phyloP scores from a whole-genome alignment of 2,888 invertebrate species.

The Hyposoter didymator region DNA sequence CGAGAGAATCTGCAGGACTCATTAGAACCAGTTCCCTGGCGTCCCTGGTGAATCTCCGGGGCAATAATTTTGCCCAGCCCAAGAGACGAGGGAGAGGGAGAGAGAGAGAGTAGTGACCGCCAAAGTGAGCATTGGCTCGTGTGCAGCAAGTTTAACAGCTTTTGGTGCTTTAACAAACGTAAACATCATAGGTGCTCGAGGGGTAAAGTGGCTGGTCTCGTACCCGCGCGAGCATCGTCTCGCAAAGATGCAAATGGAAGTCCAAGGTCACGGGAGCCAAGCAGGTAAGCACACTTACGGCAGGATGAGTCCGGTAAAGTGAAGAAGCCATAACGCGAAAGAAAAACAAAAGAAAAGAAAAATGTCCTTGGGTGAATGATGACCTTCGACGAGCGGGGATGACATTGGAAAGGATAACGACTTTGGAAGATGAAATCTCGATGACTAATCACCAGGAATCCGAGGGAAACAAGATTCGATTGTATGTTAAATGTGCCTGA shows the following conservation, averaged over 20 bases:
- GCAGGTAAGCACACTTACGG: conserved; percentile 14
- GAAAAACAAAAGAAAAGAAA: conserved; percentile 64
- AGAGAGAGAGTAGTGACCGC: not conserved
- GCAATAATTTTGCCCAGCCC: not conserved
- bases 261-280: conserved; percentile 56
- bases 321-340: conserved; percentile 64
- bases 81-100: not conserved
- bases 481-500: conserved; percentile 38
- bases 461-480: conserved; percentile 28
- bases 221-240: not conserved
- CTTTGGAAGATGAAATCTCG: conserved; percentile 21
- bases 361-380: conserved; percentile 66
- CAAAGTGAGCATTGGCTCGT: conserved; percentile 10
- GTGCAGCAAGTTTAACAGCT: conserved; percentile 16
- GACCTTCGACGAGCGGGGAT: conserved; percentile 2
- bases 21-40: not conserved
- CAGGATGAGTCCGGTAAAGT: conserved; percentile 14
- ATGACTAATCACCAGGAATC: conserved; percentile 12
- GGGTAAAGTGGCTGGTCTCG: conserved; percentile 19
- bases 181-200: conserved; percentile 6
- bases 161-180: conserved; percentile 22
- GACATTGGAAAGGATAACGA: conserved; percentile 19
- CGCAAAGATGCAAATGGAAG: conserved; percentile 57
- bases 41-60: conserved; percentile 3
- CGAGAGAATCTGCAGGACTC: not conserved